Evolutionary conservation across 2,797 vertebrate species (phyloP).

Genomic region (Ptychobarbus kaznakovi): DNA sequence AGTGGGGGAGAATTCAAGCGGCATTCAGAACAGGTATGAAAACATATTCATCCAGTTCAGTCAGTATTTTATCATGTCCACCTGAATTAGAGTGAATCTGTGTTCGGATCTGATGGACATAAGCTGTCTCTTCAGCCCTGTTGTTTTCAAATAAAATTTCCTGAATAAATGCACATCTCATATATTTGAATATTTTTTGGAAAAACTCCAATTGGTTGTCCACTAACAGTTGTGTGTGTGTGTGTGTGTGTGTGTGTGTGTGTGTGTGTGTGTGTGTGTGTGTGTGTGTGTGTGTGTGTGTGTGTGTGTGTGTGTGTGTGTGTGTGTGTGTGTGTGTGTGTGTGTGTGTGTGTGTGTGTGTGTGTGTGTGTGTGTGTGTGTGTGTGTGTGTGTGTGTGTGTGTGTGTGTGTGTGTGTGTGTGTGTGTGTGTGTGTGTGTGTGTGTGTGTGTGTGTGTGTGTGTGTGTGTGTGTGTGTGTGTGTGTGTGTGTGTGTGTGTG

Average conservation of each 20-base stretch:
- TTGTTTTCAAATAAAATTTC: neutral
- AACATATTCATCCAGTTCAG: neutral
- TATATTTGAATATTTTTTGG: neutral
- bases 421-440: constrained; percentile 36
- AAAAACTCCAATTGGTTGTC: neutral
- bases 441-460: constrained; percentile 17
- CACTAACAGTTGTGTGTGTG: neutral
- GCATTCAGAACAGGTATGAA: constrained; percentile 78
- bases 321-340: constrained; percentile 36
- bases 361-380: constrained; percentile 15
- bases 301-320: constrained; percentile 36
- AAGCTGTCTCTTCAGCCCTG: neutral
- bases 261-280: constrained; percentile 36
- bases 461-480: constrained; percentile 18
- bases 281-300: constrained; percentile 36
- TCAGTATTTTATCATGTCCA: neutral
- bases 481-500: constrained; percentile 26
- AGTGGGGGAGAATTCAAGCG: constrained; percentile 63
- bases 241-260: constrained; percentile 26
- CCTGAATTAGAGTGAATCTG: neutral
- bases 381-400: constrained; percentile 26
- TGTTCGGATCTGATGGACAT: neutral
- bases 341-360: constrained; percentile 32
- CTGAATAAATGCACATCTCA: neutral
- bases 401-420: constrained; percentile 20